Conservation (phyloP, 2,113 vertebrate species). For the Albula glossodonta region DNA sequence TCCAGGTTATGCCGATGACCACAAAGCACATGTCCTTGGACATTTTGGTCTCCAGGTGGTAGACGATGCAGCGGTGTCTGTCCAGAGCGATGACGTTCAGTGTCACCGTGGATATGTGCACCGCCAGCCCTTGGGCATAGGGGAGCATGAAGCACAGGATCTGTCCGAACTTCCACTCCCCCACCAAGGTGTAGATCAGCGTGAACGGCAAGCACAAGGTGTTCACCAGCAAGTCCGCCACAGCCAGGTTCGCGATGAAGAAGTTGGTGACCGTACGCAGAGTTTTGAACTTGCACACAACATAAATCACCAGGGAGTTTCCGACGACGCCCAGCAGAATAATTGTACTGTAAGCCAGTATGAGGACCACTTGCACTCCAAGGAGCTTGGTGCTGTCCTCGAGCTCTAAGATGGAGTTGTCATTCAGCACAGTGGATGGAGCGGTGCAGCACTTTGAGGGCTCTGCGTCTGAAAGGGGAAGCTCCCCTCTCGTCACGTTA, state of each 20-base stretch:
- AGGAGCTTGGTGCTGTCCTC: slow-evolving; percentile 86
- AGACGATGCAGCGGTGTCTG: slow-evolving; percentile 89
- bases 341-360: slow-evolving; percentile 91
- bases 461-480: slow-evolving; percentile 4
- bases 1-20: slow-evolving; percentile 88
- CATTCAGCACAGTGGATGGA: neutral
- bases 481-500: slow-evolving; percentile 66
- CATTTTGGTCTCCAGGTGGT: slow-evolving; percentile 92
- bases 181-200: slow-evolving; percentile 86
- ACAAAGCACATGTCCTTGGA: slow-evolving; percentile 85
- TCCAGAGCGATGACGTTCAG: slow-evolving; percentile 92
- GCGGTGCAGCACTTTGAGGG: neutral
- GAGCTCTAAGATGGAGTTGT: slow-evolving; percentile 61
- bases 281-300: slow-evolving; percentile 89
- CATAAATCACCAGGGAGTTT: slow-evolving; percentile 90
- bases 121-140: slow-evolving; percentile 88
- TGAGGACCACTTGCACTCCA: slow-evolving; percentile 86
- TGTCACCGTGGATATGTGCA: slow-evolving; percentile 92
- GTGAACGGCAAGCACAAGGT: slow-evolving; percentile 92
- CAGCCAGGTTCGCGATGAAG: slow-evolving; percentile 91
- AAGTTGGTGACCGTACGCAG: slow-evolving; percentile 94
- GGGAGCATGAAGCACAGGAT: slow-evolving; percentile 89
- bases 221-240: slow-evolving; percentile 90
- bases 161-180: slow-evolving; percentile 88
- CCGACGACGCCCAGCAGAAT: slow-evolving; percentile 90